Conservation (phyloP, 2,113 vertebrate genomes). For the Nesogale talazaci region DNA sequence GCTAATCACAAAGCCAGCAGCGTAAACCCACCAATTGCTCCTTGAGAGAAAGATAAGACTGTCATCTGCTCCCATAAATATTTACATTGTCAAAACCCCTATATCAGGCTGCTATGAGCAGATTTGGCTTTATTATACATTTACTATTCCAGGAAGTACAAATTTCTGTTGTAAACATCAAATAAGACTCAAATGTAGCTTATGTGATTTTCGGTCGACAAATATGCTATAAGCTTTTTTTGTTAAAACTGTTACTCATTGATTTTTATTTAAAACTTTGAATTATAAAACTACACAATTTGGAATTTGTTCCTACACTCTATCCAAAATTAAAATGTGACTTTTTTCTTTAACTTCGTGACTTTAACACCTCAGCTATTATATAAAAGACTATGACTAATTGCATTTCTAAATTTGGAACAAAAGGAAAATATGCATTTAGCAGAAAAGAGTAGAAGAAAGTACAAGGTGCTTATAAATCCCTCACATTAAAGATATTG, state of each 20-base stretch:
- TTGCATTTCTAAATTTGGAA: conserved; percentile 75
- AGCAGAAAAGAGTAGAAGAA: conserved; percentile 69
- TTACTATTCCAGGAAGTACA: neutral
- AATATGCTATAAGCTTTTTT: conserved; percentile 7
- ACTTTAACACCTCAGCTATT: conserved; percentile 73
- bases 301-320: conserved; percentile 18
- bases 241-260: neutral
- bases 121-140: neutral
- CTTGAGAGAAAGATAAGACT: too few species aligned
- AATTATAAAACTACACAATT: conserved; percentile 39
- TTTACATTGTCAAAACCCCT: too few species aligned
- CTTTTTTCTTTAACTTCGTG: conserved; percentile 64
- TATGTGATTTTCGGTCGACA: conserved; percentile 23
- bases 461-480: conserved; percentile 65
- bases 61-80: too few species aligned
- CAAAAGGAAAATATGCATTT: conserved; percentile 75
- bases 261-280: conserved; percentile 38
- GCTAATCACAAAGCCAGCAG: too few species aligned
- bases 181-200: conserved; percentile 32
- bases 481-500: conserved; percentile 48
- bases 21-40: too few species aligned
- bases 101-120: too few species aligned
- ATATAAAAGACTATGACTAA: conserved; percentile 80
- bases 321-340: conserved; percentile 13
- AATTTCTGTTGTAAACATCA: neutral